Evolutionary conservation across 2,888 invertebrate genomes (phyloP), one percentile per base, ranked within the genome.

Genomic region (Xestia rhomboidea): DNA sequence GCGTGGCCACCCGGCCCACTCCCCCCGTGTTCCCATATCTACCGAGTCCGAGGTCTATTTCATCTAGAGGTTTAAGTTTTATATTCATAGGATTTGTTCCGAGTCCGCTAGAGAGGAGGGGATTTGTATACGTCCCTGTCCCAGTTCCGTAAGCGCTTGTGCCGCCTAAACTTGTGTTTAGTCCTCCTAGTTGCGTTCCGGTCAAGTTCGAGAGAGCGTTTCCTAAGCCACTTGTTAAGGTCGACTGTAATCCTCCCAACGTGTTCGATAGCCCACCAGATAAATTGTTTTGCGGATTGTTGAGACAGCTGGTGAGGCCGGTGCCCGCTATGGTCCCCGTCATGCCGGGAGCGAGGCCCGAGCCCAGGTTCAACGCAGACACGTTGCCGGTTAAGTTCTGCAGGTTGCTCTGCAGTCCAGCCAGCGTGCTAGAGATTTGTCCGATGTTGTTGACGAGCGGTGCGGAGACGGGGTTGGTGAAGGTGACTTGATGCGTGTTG

Each of bases 51-150:
- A 98, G 96, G 89, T 98, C 98, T 82, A 98, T 97, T 92, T 98
- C 98, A 88, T 98, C 98, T 92, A 98, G 95, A 82, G 98, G 97
- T 94, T 98, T 98, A 93, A 98, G 95, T 94, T 98, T 98, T 89
- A 97, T 97, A 85, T 97, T 97, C 97, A 97, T 97, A 49, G 93
- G 94, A 95, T 96, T 96, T 72, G 97, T 94, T 94, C 97, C 96
- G 93, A 98, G 93, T 90, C 97, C 95, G 93, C 97, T 92, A 87
- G 97, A 94, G 87, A 97, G 95, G 82, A 98, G 93, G 30, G 98
- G 98, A 90, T 98, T 98, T 79, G 98, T 97, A 89, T 98, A 98
- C 6, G 97, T 97, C 64, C 96, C 96, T 70, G 95, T 92, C 21
- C 91, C 92, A 41, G 95, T 94, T 70, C 95, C 96, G 83, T 96